Conservation (phyloP, 2,888 invertebrate genomes). For the Cheilosia grossa region DNA sequence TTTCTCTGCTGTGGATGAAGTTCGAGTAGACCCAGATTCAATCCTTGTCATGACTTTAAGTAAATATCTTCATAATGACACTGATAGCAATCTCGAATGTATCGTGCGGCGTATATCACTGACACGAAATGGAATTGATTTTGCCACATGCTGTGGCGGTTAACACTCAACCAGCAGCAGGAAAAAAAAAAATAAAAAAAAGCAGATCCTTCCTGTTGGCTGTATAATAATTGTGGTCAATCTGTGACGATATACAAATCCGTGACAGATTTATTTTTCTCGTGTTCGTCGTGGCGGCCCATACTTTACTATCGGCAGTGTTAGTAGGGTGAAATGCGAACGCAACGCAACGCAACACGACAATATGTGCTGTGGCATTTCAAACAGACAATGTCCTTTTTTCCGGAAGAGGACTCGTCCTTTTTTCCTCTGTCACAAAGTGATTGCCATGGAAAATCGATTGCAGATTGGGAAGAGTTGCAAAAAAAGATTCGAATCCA, state of each 20-base stretch:
- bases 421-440: constrained; percentile 16
- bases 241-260: constrained; percentile 70
- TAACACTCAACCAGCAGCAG: constrained; percentile 54
- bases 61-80: constrained; percentile 69
- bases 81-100: constrained; percentile 58
- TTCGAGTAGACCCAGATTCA: constrained; percentile 41
- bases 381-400: constrained; percentile 7
- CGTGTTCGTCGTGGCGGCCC: constrained; percentile 3
- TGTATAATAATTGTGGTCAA: constrained; percentile 68
- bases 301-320: constrained; percentile 7
- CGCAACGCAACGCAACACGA: constrained; percentile 29
- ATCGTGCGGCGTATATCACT: constrained; percentile 5
- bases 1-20: constrained; percentile 15
- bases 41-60: constrained; percentile 54
- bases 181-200: background rate
- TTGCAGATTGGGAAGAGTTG: constrained; percentile 10
- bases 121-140: constrained; percentile 50
- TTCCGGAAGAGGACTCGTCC: background rate
- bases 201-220: constrained; percentile 28
- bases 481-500: constrained; percentile 14
- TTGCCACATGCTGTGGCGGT: constrained; percentile 47
- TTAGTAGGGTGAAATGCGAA: constrained; percentile 5
- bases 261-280: constrained; percentile 63
- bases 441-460: constrained; percentile 47
- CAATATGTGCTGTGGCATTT: constrained; percentile 18